Conservation (phyloP, 2,797 vertebrate species). For the Onychomys leucogaster region DNA sequence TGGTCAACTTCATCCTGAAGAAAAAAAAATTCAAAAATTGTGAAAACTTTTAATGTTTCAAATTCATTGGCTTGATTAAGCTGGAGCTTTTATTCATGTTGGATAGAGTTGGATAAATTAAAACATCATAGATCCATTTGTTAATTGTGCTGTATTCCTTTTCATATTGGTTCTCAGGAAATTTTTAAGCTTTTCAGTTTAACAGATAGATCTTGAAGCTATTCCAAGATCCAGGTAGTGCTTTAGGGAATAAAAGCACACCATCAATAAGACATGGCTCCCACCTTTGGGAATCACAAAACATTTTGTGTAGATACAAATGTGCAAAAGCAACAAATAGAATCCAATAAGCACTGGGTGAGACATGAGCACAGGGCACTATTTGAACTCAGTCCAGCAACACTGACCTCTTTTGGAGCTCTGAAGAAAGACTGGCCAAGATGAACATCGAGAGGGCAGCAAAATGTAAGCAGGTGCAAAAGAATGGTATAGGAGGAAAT, state of each 20-base stretch:
- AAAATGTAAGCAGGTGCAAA: background rate
- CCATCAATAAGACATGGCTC: background rate
- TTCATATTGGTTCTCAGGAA: background rate
- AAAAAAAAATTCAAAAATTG: background rate
- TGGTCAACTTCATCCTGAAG: background rate
- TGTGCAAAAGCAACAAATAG: background rate
- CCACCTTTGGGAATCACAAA: background rate
- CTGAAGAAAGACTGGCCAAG: background rate
- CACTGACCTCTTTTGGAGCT: background rate
- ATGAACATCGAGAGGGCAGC: background rate
- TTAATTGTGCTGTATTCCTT: background rate
- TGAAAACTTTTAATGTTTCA: conserved; percentile 11
- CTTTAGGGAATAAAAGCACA: background rate
- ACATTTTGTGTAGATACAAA: background rate
- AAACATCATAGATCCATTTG: background rate
- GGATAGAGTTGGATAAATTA: background rate
- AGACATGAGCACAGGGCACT: background rate
- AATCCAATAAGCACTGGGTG: background rate
- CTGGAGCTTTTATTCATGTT: background rate
- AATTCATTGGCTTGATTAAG: conserved; percentile 1
- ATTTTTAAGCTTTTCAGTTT: background rate
- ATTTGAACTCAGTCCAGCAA: background rate
- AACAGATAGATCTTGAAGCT: background rate
- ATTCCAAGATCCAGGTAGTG: background rate
- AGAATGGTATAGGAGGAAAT: background rate